These are phyloP conservation scores for Nomada goodeniana DNA, from an alignment of 2,888 invertebrate species.

Conservation along the genomic window DNA sequence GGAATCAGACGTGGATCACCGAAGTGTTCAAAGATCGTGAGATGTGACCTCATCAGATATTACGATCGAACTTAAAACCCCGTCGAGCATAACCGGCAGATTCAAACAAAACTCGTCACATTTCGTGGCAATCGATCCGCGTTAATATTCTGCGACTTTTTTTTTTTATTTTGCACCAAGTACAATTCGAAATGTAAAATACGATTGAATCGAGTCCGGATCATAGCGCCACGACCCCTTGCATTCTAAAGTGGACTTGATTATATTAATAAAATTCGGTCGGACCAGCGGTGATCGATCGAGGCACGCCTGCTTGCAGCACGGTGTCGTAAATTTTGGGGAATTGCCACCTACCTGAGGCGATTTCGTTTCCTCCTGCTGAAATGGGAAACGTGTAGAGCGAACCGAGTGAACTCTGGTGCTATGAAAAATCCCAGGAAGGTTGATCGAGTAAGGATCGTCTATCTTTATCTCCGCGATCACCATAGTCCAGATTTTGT, in stretches of 20 bases:
- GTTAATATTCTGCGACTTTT: not conserved
- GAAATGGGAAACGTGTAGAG: slow-evolving; percentile 22
- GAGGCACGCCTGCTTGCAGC: not conserved
- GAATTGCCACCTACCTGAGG: slow-evolving; percentile 17
- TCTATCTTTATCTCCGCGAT: no score
- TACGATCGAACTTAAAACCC: no score
- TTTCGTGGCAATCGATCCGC: no score
- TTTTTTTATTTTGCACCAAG: slow-evolving; percentile 19
- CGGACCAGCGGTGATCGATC: slow-evolving; percentile 9
- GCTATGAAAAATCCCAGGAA: no score
- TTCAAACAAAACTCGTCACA: no score
- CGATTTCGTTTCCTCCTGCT: slow-evolving; percentile 13
- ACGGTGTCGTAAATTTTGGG: slow-evolving; percentile 27
- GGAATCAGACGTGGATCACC: no score
- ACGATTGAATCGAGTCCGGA: not conserved
- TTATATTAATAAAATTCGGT: slow-evolving; percentile 26
- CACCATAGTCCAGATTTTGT: no score
- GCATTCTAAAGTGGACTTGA: not conserved
- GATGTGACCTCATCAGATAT: no score
- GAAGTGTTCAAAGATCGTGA: no score
- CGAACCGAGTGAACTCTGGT: not conserved
- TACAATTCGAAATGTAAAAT: not conserved
- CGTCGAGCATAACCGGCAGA: no score
- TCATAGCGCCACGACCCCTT: not conserved
- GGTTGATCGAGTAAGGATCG: no score